Conservation (phyloP, 2,888 invertebrate genomes). For the Rhabditoides inermis region DNA sequence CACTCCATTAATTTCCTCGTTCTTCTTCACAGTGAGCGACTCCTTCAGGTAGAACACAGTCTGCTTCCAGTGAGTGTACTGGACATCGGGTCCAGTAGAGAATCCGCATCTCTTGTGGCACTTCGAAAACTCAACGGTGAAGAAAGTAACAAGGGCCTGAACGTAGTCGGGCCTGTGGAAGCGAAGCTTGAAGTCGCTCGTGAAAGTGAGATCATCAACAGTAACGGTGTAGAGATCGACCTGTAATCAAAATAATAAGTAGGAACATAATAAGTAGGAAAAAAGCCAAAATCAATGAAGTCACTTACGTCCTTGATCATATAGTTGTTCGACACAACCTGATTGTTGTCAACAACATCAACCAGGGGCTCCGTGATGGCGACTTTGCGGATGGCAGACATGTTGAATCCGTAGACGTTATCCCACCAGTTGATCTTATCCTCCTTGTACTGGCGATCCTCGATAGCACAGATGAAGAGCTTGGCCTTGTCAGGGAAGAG, state of each 20-base stretch:
- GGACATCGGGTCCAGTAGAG: slow-evolving; percentile 87
- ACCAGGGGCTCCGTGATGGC: slow-evolving; percentile 96
- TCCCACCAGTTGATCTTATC: slow-evolving; percentile 99
- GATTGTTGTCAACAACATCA: slow-evolving; percentile 95
- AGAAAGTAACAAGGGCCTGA: slow-evolving; percentile 86
- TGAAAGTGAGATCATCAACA: slow-evolving; percentile 83
- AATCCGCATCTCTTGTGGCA: slow-evolving; percentile 97
- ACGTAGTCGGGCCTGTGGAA: slow-evolving; percentile 55
- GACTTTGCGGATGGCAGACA: slow-evolving; percentile 94
- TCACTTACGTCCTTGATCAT: slow-evolving; percentile 66
- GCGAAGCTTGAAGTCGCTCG: slow-evolving; percentile 63
- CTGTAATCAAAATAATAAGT: slow-evolving; percentile 28
- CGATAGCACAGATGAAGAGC: slow-evolving; percentile 73
- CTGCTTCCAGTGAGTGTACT: slow-evolving; percentile 99
- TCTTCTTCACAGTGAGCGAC: slow-evolving; percentile 87
- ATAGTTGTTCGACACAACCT: slow-evolving; percentile 90
- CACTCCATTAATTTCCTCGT: slow-evolving; percentile 72
- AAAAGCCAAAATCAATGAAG: not conserved
- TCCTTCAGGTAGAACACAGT: slow-evolving; percentile 89
- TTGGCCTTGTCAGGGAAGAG: slow-evolving; percentile 87
- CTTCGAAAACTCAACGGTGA: slow-evolving; percentile 97
- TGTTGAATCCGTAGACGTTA: slow-evolving; percentile 97
- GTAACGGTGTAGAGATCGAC: slow-evolving; percentile 96
- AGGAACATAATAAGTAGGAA: not conserved
- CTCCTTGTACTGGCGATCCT: slow-evolving; percentile 96